Evolutionary conservation across 2,113 vertebrate genomes (phyloP).

Genomic region (Dipodomys ordii): DNA sequence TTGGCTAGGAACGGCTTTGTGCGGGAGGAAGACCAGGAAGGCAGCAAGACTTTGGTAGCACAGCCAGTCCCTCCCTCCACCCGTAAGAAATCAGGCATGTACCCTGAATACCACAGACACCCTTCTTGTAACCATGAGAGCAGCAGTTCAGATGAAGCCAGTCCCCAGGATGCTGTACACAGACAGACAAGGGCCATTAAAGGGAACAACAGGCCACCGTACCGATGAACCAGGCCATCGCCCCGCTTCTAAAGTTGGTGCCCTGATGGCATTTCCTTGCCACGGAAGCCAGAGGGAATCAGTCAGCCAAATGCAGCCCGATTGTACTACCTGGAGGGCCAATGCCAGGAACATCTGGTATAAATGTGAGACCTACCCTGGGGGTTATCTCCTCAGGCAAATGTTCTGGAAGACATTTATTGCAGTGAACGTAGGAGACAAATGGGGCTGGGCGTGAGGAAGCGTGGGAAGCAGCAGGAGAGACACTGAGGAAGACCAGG

Average conservation of each 20-base stretch:
- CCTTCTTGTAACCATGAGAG: neutral
- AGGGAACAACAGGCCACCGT: accelerated
- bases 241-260: neutral
- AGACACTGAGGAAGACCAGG: neutral
- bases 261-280: too few relatives aligned
- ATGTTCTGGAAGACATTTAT: too few relatives aligned
- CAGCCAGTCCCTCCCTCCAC: neutral
- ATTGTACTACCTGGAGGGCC: accelerated
- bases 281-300: accelerated
- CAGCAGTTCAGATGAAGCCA: neutral
- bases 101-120: neutral
- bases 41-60: neutral
- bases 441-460: too few relatives aligned
- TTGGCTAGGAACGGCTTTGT: neutral
- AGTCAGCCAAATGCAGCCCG: neutral
- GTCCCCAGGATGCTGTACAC: neutral
- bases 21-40: accelerated
- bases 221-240: accelerated
- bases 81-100: accelerated
- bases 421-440: neutral
- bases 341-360: accelerated
- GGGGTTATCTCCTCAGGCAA: neutral
- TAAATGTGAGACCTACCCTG: accelerated
- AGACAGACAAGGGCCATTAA: accelerated
- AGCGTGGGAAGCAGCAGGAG: accelerated